Evolutionary conservation across 2,113 vertebrate genomes (phyloP), one percentile per base, ranked within the genome.

Genomic region (Penelope pileata): DNA sequence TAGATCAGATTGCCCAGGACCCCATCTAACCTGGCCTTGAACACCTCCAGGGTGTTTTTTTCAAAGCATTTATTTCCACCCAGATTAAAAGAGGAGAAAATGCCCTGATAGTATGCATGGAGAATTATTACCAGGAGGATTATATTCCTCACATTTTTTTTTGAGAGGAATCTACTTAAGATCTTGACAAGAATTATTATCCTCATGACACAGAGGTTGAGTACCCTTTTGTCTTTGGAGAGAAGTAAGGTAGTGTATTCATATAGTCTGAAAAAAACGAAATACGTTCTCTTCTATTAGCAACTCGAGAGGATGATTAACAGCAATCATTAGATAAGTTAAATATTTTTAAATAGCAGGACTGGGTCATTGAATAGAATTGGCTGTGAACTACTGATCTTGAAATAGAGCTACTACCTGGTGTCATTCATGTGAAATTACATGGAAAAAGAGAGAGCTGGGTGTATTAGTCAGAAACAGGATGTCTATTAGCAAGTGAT

Each of bases 341-440:
- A 91, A 96, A 94, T 19, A 83, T 90, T 96, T 96, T 93, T 36
- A 95, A 93, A 88, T 80, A 30, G 26, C 54, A 62, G 15, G 54
- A 62, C 40, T 69, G 42, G 67, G 62, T 91, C 85, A 26, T 9
- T 82, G n/a, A 76, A 89, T 73, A 79, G 40, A 87, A 91, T 69
- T 90, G 88, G 4, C 75, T 90, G 22, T 66, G 78, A 94, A 68
- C 82, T 90, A 30, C 78, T 83, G 62, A n/a, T 91, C 88, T 94
- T 50, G 70, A 96, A 43, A 82, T 60, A 88, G 82, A 76, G 18
- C 19, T 93, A 60, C 78, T 91, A 76, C 82, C 93, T 53, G 60
- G 27, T 59, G 42, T 95, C 75, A 91, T 95, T 88, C 19, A 77
- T 96, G 93, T 88, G 40, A 91, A 85, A 77, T 88, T 53, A 83